A percentile compares a stretch with the other conserved stretches of the same genome.
Evolutionary conservation across 2,113 vertebrate species (phyloP).

Genomic region (Gopherus flavomarginatus): DNA sequence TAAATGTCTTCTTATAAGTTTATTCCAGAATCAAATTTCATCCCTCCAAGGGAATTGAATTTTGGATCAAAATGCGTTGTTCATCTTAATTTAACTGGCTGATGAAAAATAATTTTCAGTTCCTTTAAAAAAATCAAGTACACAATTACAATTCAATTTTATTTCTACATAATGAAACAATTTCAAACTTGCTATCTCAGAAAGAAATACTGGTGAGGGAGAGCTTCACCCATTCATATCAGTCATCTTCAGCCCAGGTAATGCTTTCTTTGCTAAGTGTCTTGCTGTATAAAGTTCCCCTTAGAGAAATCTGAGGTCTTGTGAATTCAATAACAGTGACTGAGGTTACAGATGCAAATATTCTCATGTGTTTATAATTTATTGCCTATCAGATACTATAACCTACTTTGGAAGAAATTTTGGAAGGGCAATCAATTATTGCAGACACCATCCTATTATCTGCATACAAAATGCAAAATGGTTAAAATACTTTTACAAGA

Average conservation of each 20-base stretch:
- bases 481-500: conserved; percentile 2
- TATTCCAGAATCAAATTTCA: background rate
- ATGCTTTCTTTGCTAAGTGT: background rate
- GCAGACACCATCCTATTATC: background rate
- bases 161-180: background rate
- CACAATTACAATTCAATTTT: background rate
- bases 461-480: background rate
- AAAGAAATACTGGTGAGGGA: background rate
- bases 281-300: background rate
- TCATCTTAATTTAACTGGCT: background rate
- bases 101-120: background rate
- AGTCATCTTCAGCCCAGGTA: background rate
- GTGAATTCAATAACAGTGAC: conserved; percentile 27
- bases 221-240: background rate
- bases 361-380: conserved; percentile 18
- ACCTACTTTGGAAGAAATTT: conserved; percentile 43
- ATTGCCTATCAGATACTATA: conserved; percentile 34
- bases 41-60: background rate
- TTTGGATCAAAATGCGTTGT: background rate
- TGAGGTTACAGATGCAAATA: background rate
- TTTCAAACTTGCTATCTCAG: background rate
- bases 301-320: background rate
- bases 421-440: conserved; percentile 48
- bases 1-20: background rate
- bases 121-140: conserved; percentile 27